Conservation (phyloP, 2,888 invertebrate species). For the Cerceris rybyensis region DNA sequence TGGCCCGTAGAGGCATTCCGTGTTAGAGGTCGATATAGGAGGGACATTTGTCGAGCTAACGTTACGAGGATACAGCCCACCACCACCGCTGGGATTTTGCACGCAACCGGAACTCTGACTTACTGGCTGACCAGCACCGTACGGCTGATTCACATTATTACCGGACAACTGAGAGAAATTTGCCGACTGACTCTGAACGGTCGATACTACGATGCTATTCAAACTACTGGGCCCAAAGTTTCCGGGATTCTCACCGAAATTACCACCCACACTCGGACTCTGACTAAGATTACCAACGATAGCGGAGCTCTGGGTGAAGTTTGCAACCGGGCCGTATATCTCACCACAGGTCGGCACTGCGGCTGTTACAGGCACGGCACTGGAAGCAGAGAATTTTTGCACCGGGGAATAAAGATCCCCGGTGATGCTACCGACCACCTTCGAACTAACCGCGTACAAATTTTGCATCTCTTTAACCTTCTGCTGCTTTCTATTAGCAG, state of each 20-base stretch:
- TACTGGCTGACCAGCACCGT: slow-evolving; percentile 34
- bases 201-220: slow-evolving; percentile 49
- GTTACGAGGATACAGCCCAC: slow-evolving; percentile 56
- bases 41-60: slow-evolving; percentile 54
- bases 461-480: slow-evolving; percentile 78
- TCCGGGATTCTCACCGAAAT: slow-evolving; percentile 73
- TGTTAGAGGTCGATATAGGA: slow-evolving; percentile 56
- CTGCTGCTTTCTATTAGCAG: slow-evolving; percentile 71
- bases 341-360: slow-evolving; percentile 63
- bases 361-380: slow-evolving; percentile 42
- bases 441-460: slow-evolving; percentile 77
- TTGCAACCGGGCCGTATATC: slow-evolving; percentile 79
- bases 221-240: slow-evolving; percentile 69
- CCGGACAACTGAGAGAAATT: slow-evolving; percentile 45
- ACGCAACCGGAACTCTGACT: slow-evolving; percentile 42
- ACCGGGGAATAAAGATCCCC: slow-evolving; percentile 77
- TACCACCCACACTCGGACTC: slow-evolving; percentile 73
- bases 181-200: slow-evolving; percentile 48
- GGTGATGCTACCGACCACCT: slow-evolving; percentile 68
- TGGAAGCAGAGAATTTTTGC: slow-evolving; percentile 71
- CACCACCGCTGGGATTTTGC: slow-evolving; percentile 38
- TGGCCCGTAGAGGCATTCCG: slow-evolving; percentile 79
- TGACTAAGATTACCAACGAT: slow-evolving; percentile 79
- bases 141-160: slow-evolving; percentile 37
- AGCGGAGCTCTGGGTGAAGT: slow-evolving; percentile 79